Evolutionary conservation across 2,113 vertebrate genomes (phyloP).

Genomic region (Actinemys pallida): DNA sequence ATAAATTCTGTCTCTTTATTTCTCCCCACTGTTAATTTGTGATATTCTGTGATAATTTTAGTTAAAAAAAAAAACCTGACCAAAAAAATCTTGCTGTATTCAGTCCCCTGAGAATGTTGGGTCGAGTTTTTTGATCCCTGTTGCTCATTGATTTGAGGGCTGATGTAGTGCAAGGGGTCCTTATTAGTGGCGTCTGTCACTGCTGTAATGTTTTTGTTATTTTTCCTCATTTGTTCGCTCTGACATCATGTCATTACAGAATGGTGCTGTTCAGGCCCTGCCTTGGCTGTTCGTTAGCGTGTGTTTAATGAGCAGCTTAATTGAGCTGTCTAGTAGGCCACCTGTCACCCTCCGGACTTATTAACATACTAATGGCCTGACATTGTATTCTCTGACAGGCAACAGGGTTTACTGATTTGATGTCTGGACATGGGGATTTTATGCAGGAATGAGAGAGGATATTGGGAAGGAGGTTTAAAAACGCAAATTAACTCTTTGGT

Average conservation of each 20-base stretch:
- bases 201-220: conserved; percentile 91
- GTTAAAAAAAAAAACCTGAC: conserved; percentile 66
- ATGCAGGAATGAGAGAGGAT: conserved; percentile 85
- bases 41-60: conserved; percentile 76
- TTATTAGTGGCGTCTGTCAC: conserved; percentile 97
- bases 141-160: conserved; percentile 89
- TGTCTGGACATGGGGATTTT: conserved; percentile 90
- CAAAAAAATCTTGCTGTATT: conserved; percentile 82
- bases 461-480: conserved; percentile 84
- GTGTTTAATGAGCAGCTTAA: conserved; percentile 99
- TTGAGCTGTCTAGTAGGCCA: conserved; percentile 99
- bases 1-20: conserved; percentile 54
- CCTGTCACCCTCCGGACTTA: conserved; percentile 99
- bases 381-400: conserved; percentile 98
- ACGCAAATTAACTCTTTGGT: conserved; percentile 88
- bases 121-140: conserved; percentile 89
- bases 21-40: conserved; percentile 52
- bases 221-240: conserved; percentile 96
- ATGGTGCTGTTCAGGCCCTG: conserved; percentile 92
- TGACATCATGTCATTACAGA: conserved; percentile 99
- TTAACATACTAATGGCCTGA: conserved; percentile 99
- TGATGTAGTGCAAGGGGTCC: conserved; percentile 86
- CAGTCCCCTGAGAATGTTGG: conserved; percentile 87
- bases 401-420: conserved; percentile 89
- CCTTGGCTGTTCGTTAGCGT: conserved; percentile 98